phyloP scores from a whole-genome alignment of 2,888 invertebrate genomes.

The Tachina lurida region DNA sequence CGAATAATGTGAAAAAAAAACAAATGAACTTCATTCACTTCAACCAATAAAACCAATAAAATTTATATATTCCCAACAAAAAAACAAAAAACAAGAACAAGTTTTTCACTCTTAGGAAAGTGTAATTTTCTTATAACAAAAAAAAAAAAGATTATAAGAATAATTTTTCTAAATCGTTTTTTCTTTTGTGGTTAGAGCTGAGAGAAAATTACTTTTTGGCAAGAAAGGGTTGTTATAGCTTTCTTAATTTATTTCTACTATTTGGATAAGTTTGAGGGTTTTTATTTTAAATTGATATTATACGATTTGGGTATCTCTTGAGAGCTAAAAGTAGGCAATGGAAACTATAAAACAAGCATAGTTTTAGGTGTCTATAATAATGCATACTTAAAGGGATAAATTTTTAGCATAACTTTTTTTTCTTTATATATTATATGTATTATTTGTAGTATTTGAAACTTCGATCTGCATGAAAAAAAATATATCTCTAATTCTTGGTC shows the following conservation, averaged over 20 bases:
- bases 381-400: no score
- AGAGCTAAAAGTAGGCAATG: conserved; percentile 16
- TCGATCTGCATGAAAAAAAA: no score
- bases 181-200: conserved; percentile 67
- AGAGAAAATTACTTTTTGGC: conserved; percentile 7
- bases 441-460: no score
- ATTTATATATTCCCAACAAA: conserved; percentile 11
- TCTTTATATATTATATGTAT: no score
- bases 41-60: conserved; percentile 55
- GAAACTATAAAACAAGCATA: conserved; percentile 3
- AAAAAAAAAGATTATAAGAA: conserved; percentile 77
- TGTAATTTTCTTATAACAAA: conserved; percentile 5
- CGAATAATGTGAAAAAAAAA: not conserved
- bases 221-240: not conserved
- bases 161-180: conserved; percentile 64
- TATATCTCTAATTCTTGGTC: no score
- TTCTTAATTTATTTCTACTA: conserved; percentile 1
- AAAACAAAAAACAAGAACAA: conserved; percentile 11
- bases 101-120: conserved; percentile 18
- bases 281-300: conserved; percentile 22
- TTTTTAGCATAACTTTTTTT: no score
- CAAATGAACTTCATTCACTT: conserved; percentile 35
- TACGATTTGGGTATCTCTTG: not conserved
- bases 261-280: not conserved
- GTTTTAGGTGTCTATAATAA: not conserved